phyloP scores from a whole-genome alignment of 2,888 invertebrate species.

The Apotomis turbidana region DNA sequence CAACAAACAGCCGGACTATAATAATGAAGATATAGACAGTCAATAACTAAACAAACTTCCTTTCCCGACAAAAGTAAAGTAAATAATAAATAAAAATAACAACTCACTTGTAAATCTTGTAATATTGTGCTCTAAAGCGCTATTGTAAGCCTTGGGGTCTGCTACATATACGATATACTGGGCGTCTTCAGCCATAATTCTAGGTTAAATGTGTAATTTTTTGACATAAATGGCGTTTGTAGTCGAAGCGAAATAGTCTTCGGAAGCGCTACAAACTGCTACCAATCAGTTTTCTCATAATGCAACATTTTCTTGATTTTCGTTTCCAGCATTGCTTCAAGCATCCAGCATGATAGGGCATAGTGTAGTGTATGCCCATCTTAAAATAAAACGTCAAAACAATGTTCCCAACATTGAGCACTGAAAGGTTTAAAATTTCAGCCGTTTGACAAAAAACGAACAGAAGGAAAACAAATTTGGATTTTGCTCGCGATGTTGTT shows the following conservation, averaged over 20 bases:
- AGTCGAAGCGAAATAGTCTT: conserved; percentile 3
- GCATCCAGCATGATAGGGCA: background rate
- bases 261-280: conserved; percentile 4
- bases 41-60: background rate
- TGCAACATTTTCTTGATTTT: too few relatives aligned
- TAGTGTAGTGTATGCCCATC: background rate
- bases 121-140: background rate
- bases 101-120: conserved; percentile 21
- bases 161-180: conserved; percentile 21
- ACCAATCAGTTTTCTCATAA: background rate
- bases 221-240: conserved; percentile 20
- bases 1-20: too few relatives aligned
- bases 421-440: conserved; percentile 25
- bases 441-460: conserved; percentile 30
- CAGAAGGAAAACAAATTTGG: conserved; percentile 19
- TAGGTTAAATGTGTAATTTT: background rate
- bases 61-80: background rate
- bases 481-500: conserved; percentile 24
- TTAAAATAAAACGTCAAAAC: conserved; percentile 19
- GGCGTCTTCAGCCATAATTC: conserved; percentile 27
- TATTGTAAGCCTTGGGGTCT: conserved; percentile 1
- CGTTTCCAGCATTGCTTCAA: background rate
- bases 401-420: conserved; percentile 21
- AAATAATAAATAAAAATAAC: conserved; percentile 9
- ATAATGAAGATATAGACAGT: too few relatives aligned